Base-by-base conservation (phyloP, 2,113 vertebrate genomes). In the Heliornis fulica region DNA sequence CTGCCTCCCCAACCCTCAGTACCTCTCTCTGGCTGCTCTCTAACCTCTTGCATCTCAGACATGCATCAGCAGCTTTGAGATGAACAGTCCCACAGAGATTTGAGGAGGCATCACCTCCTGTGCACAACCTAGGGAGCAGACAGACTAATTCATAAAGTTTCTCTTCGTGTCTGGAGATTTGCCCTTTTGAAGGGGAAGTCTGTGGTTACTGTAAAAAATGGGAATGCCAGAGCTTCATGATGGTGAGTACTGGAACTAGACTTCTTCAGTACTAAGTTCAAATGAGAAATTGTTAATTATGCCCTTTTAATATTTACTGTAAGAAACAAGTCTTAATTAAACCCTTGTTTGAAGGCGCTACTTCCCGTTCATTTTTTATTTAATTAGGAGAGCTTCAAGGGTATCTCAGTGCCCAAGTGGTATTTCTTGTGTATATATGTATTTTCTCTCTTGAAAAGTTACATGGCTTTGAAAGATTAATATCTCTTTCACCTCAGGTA, bases 21-120 rank as follows among this genome's bases (percentile, higher is more conserved):
- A 46, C 46, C 46, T 46, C 21, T n/a, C n/a, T n/a, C n/a, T n/a
- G n/a, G n/a, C n/a, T n/a, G n/a, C n/a, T n/a, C 57, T 64, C 32
- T 48, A 1, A 23, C 31, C 32, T 19, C 9, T 8, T 46, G 15
- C 0, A 2, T 60, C 59, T 43, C 66, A 50, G 86, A 66, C 46
- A 40, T 15, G 48, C 14, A 1, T 2, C 17, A 76, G 81, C 45
- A 64, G 48, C 38, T 60, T n/a, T 31, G 59, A 38, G 40, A 43
- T 0, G 0, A 15, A 12, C 1, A 4, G 29, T 48, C 26, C 15
- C 28, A 3, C 14, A 19, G 6, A 29, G 45, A 9, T 13, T 29
- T 36, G 69, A 48, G 56, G 31, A 70, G 63, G 8, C 29, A 13
- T 34, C 4, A 1, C 34, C 10, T 8, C 5, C 57, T 46, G n/a